Evolutionary conservation across 2,113 vertebrate genomes (phyloP).

Genomic region (Platycercus adscitus): DNA sequence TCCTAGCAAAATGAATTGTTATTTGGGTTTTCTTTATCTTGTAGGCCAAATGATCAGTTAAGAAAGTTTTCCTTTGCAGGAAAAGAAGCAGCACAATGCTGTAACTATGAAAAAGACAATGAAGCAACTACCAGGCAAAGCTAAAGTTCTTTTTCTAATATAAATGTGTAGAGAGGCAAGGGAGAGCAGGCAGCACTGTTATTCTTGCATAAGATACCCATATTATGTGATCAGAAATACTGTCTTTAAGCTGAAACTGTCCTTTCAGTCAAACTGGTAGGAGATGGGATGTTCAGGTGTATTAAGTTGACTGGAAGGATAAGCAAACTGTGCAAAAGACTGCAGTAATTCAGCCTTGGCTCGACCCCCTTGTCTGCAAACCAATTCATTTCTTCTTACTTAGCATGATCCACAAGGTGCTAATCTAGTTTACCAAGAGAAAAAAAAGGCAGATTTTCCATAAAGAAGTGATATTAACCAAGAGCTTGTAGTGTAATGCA

Average conservation of each 20-base stretch:
- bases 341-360: background rate
- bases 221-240: background rate
- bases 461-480: background rate
- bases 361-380: background rate
- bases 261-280: background rate
- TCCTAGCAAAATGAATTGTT: background rate
- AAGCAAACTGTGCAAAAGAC: background rate
- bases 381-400: background rate
- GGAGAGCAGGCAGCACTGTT: background rate
- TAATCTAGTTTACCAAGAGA: background rate
- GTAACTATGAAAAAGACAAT: background rate
- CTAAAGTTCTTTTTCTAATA: background rate
- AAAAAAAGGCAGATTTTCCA: background rate
- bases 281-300: background rate
- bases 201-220: background rate
- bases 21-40: background rate
- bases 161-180: background rate
- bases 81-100: background rate
- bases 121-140: background rate
- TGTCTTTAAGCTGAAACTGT: background rate
- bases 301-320: background rate
- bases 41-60: background rate
- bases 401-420: background rate
- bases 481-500: background rate
- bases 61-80: background rate